Base-by-base conservation (phyloP, 1,140 invertebrate species). In the Arion vulgaris region DNA sequence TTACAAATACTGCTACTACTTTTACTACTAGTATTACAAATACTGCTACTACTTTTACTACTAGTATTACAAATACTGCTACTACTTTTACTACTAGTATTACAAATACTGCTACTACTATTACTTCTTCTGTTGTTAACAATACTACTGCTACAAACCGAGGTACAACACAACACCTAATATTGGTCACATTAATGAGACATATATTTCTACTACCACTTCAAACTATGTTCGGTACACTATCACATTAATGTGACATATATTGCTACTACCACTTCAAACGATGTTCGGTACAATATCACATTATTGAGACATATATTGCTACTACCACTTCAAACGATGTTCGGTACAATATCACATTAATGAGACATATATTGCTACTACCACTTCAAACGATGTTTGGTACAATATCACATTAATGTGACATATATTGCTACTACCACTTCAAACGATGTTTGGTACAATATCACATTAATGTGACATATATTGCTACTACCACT, bases 1-100 rank as follows among this genome's bases (percentile, higher is more conserved):
- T 28, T 73, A 28, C 71, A 39, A 41, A 36, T 73, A 41, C 71
- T 73, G 26, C 71, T 73, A 41, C 36, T 73, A 41, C 71, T 73
- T 26, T 38, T 73, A 41, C 71, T 73, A 41, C 71, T 73, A 41
- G 36, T 73, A 41, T 38, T 66, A 66, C 62, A 32, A 66, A 5
- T 66, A 66, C 62, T 32, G 32, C 62, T 32, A 66, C 41, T 73
- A 73, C 41, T 73, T 39, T 7, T 73, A 73, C 41, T 73, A 73
- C 26, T 39, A 73, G 13, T 39, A 73, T 26, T 39, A 73, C 41
- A 39, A 73, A 26, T 39, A 73, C 41, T 73, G 28, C n/a, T 73
- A 41, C 41, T 73, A 41, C 41, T 73, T 17, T 26, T 73, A 41
- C n/a, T 39, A 23, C 41, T 39, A 23, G 7, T 39, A 7, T 26